phyloP scores from a whole-genome alignment of 2,888 invertebrate genomes.

The Odontocerum albicorne region DNA sequence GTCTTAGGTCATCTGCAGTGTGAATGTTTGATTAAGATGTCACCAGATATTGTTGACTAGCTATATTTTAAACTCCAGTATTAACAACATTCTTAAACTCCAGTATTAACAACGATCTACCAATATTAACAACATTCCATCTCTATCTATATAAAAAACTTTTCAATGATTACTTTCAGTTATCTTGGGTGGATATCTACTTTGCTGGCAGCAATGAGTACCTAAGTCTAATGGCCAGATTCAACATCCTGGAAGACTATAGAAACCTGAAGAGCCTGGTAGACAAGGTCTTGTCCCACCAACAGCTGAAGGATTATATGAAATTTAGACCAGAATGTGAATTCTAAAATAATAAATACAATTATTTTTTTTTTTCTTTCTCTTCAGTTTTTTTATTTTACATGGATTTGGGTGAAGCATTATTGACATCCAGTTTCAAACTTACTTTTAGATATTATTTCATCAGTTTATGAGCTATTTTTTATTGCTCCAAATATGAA shows the following conservation, averaged over 20 bases:
- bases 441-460: too few species aligned
- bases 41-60: too few species aligned
- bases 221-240: slow-evolving; percentile 19
- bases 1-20: too few species aligned
- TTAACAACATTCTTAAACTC: too few species aligned
- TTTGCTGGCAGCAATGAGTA: slow-evolving; percentile 40
- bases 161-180: slow-evolving; percentile 37
- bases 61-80: too few species aligned
- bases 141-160: not conserved
- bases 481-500: too few species aligned
- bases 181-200: slow-evolving; percentile 43
- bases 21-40: too few species aligned
- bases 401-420: too few species aligned
- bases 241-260: slow-evolving; percentile 39
- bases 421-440: too few species aligned
- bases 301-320: slow-evolving; percentile 38
- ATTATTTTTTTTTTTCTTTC: not conserved
- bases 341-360: slow-evolving; percentile 1
- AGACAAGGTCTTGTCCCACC: slow-evolving; percentile 39
- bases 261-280: slow-evolving; percentile 39
- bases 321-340: slow-evolving; percentile 15
- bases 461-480: too few species aligned
- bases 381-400: not conserved
- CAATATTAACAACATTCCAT: too few species aligned
- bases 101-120: too few species aligned